Conservation (phyloP, 2,113 vertebrate species). For the Gymnorhina tibicen region DNA sequence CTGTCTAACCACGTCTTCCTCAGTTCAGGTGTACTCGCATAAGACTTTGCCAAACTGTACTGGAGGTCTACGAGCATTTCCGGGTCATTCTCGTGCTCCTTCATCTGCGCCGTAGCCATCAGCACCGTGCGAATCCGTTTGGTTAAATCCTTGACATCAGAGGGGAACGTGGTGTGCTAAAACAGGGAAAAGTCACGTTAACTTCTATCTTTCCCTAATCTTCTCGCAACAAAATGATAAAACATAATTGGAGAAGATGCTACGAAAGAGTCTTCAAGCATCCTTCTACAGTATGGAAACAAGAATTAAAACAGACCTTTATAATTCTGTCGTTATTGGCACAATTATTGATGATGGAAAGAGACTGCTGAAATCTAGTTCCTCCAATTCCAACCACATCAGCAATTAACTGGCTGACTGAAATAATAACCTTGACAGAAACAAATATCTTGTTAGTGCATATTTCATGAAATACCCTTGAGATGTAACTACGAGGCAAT, state of each 20-base stretch:
- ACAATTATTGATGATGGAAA: slow-evolving; percentile 98
- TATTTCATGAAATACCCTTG: not conserved
- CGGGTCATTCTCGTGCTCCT: slow-evolving; percentile 95
- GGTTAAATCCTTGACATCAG: slow-evolving; percentile 95
- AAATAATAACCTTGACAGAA: slow-evolving; percentile 90
- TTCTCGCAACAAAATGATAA: not conserved
- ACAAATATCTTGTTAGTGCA: not conserved
- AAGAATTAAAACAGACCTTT: slow-evolving; percentile 77
- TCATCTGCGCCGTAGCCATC: slow-evolving; percentile 99
- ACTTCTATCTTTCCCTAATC: not conserved
- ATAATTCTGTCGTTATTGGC: slow-evolving; percentile 94
- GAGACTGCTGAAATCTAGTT: slow-evolving; percentile 95
- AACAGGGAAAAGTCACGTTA: not conserved
- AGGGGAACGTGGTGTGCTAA: slow-evolving; percentile 94
- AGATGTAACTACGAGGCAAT: not conserved
- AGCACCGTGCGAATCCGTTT: slow-evolving; percentile 96
- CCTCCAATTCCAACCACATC: slow-evolving; percentile 97
- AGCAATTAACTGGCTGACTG: slow-evolving; percentile 96
- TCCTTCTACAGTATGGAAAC: not conserved
- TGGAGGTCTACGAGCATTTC: slow-evolving; percentile 99
- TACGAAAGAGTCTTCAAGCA: not conserved
- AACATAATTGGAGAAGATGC: not conserved
- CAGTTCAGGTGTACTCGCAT: slow-evolving; percentile 94
- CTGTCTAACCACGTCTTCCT: slow-evolving; percentile 98
- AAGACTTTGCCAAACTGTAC: slow-evolving; percentile 97